phyloP scores from a whole-genome alignment of 2,888 invertebrate genomes.

The Herminia tarsipennalis region DNA sequence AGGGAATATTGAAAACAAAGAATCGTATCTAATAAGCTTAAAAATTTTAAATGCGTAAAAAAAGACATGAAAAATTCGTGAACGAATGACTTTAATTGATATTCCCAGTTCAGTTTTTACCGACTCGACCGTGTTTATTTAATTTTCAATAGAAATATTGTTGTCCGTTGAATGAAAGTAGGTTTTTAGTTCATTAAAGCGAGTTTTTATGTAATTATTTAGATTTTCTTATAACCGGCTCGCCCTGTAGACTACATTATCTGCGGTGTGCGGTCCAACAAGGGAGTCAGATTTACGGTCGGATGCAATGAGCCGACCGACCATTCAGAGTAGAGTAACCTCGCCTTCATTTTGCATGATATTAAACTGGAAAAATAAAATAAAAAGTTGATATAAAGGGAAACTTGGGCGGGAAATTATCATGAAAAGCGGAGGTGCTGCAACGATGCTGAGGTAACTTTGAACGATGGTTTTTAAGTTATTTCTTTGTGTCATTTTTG shows the following conservation, averaged over 20 bases:
- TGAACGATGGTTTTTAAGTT: constrained; percentile 46
- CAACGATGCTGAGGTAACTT: constrained; percentile 45
- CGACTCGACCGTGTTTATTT: no score
- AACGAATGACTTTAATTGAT: no score
- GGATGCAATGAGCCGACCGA: constrained; percentile 65
- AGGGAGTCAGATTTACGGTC: constrained; percentile 59
- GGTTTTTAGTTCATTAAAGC: neutral
- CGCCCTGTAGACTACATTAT: constrained; percentile 23
- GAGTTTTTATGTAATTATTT: constrained; percentile 8
- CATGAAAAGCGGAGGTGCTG: constrained; percentile 66
- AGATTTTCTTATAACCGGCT: constrained; percentile 10
- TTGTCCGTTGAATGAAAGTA: no score
- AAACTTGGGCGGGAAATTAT: constrained; percentile 70
- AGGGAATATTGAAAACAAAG: no score
- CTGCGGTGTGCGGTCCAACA: constrained; percentile 35
- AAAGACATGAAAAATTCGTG: no score
- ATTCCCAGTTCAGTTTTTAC: no score
- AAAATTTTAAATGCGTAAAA: no score
- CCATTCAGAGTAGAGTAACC: constrained; percentile 62
- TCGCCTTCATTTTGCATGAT: constrained; percentile 75
- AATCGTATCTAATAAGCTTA: no score
- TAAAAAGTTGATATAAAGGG: constrained; percentile 68
- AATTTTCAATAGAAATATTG: no score
- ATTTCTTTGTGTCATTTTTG: constrained; percentile 28
- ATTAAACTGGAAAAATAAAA: constrained; percentile 68